Percentiles rank a stretch among this genome's conserved stretches.
Evolutionary conservation across 2,888 invertebrate genomes (phyloP).

Genomic region (Aphodius granarius): DNA sequence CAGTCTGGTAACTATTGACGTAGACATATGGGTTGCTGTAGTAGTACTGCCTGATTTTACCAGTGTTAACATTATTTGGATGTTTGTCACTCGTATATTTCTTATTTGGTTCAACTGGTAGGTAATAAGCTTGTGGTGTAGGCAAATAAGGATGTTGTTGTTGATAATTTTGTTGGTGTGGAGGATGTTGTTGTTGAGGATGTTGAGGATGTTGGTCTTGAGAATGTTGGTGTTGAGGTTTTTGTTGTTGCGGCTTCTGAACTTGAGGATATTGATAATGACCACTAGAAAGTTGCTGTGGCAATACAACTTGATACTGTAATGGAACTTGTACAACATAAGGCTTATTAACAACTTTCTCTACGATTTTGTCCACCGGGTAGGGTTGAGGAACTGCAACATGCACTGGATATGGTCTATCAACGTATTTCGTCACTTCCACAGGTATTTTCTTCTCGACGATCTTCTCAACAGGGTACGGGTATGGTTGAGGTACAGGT

Average conservation of each 20-base stretch:
- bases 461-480: slow-evolving; percentile 60
- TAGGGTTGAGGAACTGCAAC: slow-evolving; percentile 50
- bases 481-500: slow-evolving; percentile 47
- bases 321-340: slow-evolving; percentile 53
- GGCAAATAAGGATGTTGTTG: not conserved
- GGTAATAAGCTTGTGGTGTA: not conserved
- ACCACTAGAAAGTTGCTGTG: slow-evolving; percentile 22
- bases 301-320: slow-evolving; percentile 31
- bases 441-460: slow-evolving; percentile 64
- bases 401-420: slow-evolving; percentile 46
- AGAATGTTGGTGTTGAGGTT: not conserved
- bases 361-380: slow-evolving; percentile 55
- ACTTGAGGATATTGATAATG: not conserved
- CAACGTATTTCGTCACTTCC: slow-evolving; percentile 54
- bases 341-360: slow-evolving; percentile 49
- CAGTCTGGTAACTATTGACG: slow-evolving; percentile 26
- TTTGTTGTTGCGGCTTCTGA: not conserved
- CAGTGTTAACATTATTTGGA: not conserved
- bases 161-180: not conserved
- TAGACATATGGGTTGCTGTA: slow-evolving; percentile 27
- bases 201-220: not conserved
- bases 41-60: not conserved
- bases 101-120: no score
- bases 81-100: no score
- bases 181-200: not conserved